Base-by-base conservation (phyloP, 2,888 invertebrate genomes). In the Phaonia tiefii region DNA sequence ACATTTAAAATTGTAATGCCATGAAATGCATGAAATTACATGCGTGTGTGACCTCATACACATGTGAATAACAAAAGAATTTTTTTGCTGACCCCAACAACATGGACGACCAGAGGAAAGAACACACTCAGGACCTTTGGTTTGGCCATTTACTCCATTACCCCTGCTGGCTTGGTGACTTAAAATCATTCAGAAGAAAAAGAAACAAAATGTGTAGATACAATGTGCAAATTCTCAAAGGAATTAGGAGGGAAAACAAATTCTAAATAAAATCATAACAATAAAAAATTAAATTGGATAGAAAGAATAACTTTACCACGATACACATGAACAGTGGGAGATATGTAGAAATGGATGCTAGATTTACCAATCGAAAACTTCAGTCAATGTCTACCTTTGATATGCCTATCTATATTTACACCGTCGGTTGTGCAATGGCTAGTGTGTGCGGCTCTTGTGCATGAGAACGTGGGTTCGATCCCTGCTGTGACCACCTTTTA, bases 51-150 rank as follows among this genome's bases (percentile, higher is more conserved):
- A 87, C 84, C 85, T 84, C 77, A 84, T 80, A 84, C 87, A 87
- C 86, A 87, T 87, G 87, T 81, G 86, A 84, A 80, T 84, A 86
- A 66, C 42, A 88, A 88, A 88, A 87, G 86, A 86, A 87, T 85
- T 84, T 85, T 87, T 86, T 85, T 69, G 74, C 77, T 81, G 80
- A 77, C 74, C 77, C 74, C 54, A 44, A 22, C 37, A 66, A 60
- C 58, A 66, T 25, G 70, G n/a, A 39, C n/a, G n/a, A 58, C 54
- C n/a, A 72, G n/a, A 51, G 15, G 20, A 17, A 46, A 4, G 17
- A 5, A 20, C 13, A 44, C 2, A 44, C 44, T 2, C 51, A 54
- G 39, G 15, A 69, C 46, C 75, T 54, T 71, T 42, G 17, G 54
- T 37, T 39, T 56, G 54, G 39, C 22, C 66, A 20, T 42, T 51